Base-by-base conservation (phyloP, 2,888 invertebrate species). In the Colletes collaris region DNA sequence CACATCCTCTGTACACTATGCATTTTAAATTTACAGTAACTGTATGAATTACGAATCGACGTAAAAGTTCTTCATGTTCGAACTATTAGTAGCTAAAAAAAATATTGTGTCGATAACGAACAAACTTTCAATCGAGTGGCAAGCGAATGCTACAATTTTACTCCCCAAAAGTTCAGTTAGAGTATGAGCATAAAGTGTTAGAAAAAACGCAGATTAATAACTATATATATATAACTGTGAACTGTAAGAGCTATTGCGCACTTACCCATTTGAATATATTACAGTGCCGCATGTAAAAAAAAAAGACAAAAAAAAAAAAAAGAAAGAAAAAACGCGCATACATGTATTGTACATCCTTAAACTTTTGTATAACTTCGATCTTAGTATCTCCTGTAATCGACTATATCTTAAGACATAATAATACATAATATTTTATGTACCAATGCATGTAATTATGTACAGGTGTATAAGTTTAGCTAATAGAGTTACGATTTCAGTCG, bases 391-490 rank as follows among this genome's bases (percentile, higher is more conserved):
- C 71, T 68, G 66, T 81, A 76, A 85, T 83, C 81, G 85, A 77
- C 80, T 82, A 74, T 75, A 81, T 76, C 85, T 87, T 90, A 89
- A 89, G 87, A 88, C 82, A 79, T 87, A 90, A 86, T 91, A 89
- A 87, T 90, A 89, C 87, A 82, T 82, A 84, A 85, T 73, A 74
- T 81, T 79, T 89, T 88, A 90, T 90, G 84, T 90, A 91, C 88
- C 86, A 87, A 81, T 86, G 87, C 87, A 56, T 77, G 58, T 86
- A 82, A 63, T 74, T 90, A 89, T 91, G 71, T 90, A 90, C 89
- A 90, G 76, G 78, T 84, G 78, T 79, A 63, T 85, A 81, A 86
- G 82, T 83, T 82, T 65, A 84, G 72, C 72, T 76, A 86, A 65
- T 79, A 77, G 68, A 81, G 55, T 87, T 83, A 88, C 77, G 79